Conservation (phyloP, 2,113 vertebrate species). For the Alosa alosa region DNA sequence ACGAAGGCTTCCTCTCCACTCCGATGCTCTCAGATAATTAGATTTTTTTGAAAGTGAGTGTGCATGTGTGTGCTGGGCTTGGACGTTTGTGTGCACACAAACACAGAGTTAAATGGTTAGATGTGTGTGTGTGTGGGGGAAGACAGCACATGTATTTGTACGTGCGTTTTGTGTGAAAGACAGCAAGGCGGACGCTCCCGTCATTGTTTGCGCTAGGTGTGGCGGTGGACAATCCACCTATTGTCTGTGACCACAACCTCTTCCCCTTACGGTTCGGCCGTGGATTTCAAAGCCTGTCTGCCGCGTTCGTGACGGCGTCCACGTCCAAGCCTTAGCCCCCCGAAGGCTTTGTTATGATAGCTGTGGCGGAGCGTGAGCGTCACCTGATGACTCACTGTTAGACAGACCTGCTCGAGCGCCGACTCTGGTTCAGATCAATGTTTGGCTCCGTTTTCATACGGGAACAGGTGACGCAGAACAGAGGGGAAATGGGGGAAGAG, state of each 20-base stretch:
- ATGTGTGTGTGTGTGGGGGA: constrained; percentile 6
- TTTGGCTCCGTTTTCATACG: not conserved
- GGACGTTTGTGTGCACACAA: not conserved
- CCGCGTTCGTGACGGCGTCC: not conserved
- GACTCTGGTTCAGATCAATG: not conserved
- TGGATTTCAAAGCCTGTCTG: constrained; percentile 6
- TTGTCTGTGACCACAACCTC: not conserved
- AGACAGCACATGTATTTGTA: not conserved
- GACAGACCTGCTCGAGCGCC: not conserved
- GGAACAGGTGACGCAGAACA: not conserved
- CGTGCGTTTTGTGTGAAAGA: not conserved
- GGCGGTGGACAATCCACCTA: not conserved
- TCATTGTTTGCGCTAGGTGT: not conserved
- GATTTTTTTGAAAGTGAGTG: not conserved
- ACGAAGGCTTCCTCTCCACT: constrained; percentile 20
- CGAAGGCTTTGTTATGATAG: constrained; percentile 15
- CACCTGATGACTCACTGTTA: not conserved
- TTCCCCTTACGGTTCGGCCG: not conserved
- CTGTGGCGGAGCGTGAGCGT: not conserved
- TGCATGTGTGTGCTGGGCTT: not conserved
- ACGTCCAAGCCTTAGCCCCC: not conserved
- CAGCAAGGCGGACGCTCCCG: not conserved
- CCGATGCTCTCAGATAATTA: constrained; percentile 18
- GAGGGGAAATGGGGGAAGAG: not conserved
- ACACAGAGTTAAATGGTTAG: not conserved